Base-by-base conservation (phyloP, 1,140 invertebrate species). In the Diachasmimorpha longicaudata region DNA sequence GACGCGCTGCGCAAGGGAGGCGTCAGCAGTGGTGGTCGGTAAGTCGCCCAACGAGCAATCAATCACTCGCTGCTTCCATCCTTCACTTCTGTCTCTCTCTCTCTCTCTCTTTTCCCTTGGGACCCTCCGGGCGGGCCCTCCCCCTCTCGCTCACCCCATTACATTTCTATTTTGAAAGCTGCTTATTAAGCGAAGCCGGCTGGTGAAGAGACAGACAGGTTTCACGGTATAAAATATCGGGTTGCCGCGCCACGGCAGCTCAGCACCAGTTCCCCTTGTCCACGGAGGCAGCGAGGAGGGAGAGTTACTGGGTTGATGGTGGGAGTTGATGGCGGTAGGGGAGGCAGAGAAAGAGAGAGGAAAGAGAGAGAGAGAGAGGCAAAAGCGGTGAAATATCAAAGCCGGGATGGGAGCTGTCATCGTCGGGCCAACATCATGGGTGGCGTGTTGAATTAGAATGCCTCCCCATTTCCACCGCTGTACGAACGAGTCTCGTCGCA, bases 341-440 rank as follows among this genome's bases (percentile, higher is more conserved):
- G 77, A 55, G 76, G 77, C 76, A 79, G 77, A 76, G 80, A 81
- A 77, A 86, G 86, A 85, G 83, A 83, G 87, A 83, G 46, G 79
- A 67, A 76, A 80, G 76, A 76, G 76, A 81, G 83, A 79, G 80
- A 82, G 80, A 84, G 80, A 83, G 83, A 85, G 85, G 86, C 88
- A 88, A 87, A 87, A 88, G 89, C 88, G 87, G 90, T 89, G 90
- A 88, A 90, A 90, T 91, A 91, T 90, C 90, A 88, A 89, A 89
- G 87, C 88, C 89, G 84, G 86, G 88, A 89, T 91, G 91, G 91
- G 91, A 92, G 91, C 89, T 88, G 87, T 89, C 89, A 90, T 90
- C 89, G 89, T 89, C 90, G 90, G 86, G 89, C 90, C 91, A 89
- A 88, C 88, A 90, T 91, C 91, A 91, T 92, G 92, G 91, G 91